Evolutionary conservation across 2,797 vertebrate genomes (phyloP), one percentile per base, ranked within the genome.

Genomic region (Triplophysa yarkandensis): DNA sequence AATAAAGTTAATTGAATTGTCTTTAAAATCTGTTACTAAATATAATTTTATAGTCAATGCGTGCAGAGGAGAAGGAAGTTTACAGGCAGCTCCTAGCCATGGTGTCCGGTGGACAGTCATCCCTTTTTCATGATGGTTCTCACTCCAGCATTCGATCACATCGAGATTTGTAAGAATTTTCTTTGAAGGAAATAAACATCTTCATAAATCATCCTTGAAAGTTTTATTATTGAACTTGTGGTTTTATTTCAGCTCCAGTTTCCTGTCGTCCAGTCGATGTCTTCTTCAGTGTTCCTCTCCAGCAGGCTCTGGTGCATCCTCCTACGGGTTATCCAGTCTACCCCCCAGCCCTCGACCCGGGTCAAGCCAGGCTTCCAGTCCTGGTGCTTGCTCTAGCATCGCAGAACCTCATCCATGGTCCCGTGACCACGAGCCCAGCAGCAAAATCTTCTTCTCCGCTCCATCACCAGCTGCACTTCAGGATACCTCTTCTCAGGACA

Each of bases 1-100:
- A 2, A 1, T 43, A 34, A 4, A 69, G 10, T n/a, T 7, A 1
- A 1, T 25, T 32, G 0, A 32, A 44, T 46, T 25, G 39, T 11
- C 10, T 4, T 34, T 9, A 43, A 1, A 4, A 28, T 46, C n/a
- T 17, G 2, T 11, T 36, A 11, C 13, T 39, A 19, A 76, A 8
- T 82, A 8, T 77, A 32, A 57, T 60, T 76, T 14, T 83, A 2
- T 69, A 99, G 97, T 97, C 95, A 0, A 91, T 98, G 77, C 82
- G 91, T 61, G 92, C 95, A 80, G 96, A 95, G 65, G 97, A 98
- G 85, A 95, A 93, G 77, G 96, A 97, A 82, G 92, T 98, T 71
- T 99, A 99, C 87, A 89, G 94, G 81, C 96, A 97, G 83, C 87
- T 99, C 79, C 89, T 98, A 60, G 91, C 94, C 84, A 90, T 98